These are phyloP conservation scores for Euura lappo DNA, from an alignment of 1,140 invertebrate species.

Conservation along the genomic window DNA sequence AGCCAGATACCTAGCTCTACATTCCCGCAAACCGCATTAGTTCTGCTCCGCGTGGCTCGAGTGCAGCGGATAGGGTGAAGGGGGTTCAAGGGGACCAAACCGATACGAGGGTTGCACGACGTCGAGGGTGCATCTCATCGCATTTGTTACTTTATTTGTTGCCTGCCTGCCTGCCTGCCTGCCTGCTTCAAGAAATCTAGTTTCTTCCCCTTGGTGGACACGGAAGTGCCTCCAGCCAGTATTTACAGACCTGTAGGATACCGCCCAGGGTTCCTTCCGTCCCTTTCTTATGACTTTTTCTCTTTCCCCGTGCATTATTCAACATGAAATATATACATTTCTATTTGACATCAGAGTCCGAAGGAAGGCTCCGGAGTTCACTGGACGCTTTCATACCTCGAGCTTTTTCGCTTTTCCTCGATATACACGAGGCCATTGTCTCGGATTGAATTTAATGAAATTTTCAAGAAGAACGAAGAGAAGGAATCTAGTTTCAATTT, in stretches of 20 bases:
- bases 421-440: background rate
- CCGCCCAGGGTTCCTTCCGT: background rate
- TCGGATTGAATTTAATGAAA: background rate
- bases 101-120: slow-evolving; percentile 1
- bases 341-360: background rate
- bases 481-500: no score
- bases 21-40: slow-evolving; percentile 12
- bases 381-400: no score
- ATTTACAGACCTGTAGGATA: slow-evolving; percentile 4
- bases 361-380: no score
- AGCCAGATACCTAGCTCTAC: background rate
- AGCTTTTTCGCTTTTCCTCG: no score
- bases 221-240: background rate
- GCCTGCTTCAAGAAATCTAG: background rate
- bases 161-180: background rate
- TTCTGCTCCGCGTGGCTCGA: slow-evolving; percentile 10
- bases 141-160: slow-evolving; percentile 7
- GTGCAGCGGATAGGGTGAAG: background rate
- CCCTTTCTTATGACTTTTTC: background rate
- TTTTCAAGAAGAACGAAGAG: no score
- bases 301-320: background rate
- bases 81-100: background rate
- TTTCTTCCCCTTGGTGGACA: slow-evolving; percentile 6
- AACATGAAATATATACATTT: background rate
- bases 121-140: slow-evolving; percentile 1